Conservation (phyloP, 2,113 vertebrate genomes). For the Ctenodactylus gundi region DNA sequence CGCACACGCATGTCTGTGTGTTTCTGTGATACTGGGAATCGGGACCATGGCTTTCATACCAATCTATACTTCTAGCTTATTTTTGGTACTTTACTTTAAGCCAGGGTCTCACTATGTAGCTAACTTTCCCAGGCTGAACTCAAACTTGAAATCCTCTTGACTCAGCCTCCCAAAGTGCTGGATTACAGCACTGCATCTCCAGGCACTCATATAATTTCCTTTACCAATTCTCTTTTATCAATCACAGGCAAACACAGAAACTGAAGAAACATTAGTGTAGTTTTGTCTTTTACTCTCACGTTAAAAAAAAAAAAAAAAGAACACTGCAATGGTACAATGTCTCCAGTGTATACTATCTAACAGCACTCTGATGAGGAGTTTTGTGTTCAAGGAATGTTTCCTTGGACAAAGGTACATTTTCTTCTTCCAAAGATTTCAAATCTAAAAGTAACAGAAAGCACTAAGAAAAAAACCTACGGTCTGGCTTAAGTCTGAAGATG, state of each 20-base stretch:
- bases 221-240: not conserved
- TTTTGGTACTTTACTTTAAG: no score
- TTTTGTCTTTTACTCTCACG: not conserved
- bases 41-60: no score
- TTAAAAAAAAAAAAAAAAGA: slow-evolving; percentile 7
- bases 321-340: not conserved
- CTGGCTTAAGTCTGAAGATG: not conserved
- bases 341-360: not conserved
- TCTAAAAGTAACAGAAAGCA: slow-evolving; percentile 20
- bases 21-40: no score
- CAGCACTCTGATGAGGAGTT: not conserved
- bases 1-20: no score
- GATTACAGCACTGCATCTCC: no score
- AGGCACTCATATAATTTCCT: no score
- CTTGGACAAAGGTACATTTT: not conserved
- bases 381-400: not conserved
- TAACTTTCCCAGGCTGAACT: no score
- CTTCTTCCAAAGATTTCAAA: not conserved
- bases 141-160: no score
- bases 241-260: not conserved
- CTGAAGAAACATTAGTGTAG: not conserved
- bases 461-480: not conserved
- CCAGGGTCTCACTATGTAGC: no score
- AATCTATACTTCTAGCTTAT: no score
- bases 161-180: no score